Conservation (phyloP, 1,140 invertebrate genomes). For the Drosophila bipectinata region DNA sequence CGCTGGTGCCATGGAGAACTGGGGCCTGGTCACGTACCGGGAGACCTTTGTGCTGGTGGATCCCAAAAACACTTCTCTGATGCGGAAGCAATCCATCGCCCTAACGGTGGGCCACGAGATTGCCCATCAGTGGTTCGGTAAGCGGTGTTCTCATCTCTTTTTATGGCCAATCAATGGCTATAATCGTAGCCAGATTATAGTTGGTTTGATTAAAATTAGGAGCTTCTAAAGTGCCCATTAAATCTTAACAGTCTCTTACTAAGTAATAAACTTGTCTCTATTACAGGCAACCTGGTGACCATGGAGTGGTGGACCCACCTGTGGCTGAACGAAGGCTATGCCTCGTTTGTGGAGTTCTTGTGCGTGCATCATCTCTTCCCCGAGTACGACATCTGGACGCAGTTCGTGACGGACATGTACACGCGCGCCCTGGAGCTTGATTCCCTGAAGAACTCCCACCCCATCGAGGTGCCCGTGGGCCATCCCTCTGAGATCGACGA, state of each 20-base stretch:
- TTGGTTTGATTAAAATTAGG: background rate
- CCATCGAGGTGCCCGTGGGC: slow-evolving; percentile 94
- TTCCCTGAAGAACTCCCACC: slow-evolving; percentile 94
- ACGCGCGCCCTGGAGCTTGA: slow-evolving; percentile 94
- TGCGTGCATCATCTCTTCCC: slow-evolving; percentile 95
- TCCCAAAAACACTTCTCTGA: slow-evolving; percentile 92
- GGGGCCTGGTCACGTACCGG: slow-evolving; percentile 91
- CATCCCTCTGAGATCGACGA: slow-evolving; percentile 96
- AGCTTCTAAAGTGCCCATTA: background rate
- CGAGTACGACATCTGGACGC: slow-evolving; percentile 96
- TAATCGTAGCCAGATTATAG: background rate
- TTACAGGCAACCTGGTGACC: slow-evolving; percentile 89
- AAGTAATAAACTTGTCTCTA: background rate
- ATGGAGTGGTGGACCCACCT: slow-evolving; percentile 95
- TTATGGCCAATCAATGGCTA: background rate
- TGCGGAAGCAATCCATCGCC: slow-evolving; percentile 94
- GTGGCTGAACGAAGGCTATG: slow-evolving; percentile 97
- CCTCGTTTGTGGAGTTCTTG: slow-evolving; percentile 94
- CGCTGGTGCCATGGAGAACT: slow-evolving; percentile 98
- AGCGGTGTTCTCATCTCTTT: slow-evolving; percentile 7
- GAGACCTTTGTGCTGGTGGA: slow-evolving; percentile 94
- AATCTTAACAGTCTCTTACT: background rate
- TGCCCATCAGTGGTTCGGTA: slow-evolving; percentile 95
- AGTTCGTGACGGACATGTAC: slow-evolving; percentile 94
- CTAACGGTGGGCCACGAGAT: slow-evolving; percentile 94